phyloP scores from a whole-genome alignment of 2,888 invertebrate genomes.

The Plebejus argus region DNA sequence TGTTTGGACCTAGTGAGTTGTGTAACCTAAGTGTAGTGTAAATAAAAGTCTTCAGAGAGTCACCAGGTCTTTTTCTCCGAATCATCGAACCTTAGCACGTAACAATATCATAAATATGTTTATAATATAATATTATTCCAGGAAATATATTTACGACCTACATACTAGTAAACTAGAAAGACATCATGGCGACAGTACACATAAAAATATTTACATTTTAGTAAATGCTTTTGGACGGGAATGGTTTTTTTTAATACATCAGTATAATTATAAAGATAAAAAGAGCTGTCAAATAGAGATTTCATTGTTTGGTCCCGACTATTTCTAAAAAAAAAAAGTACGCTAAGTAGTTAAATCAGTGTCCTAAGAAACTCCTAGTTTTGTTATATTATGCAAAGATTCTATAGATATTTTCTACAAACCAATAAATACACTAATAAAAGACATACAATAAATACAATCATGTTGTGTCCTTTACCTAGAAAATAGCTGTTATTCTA shows the following conservation, averaged over 20 bases:
- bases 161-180: background rate
- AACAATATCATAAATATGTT: background rate
- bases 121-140: background rate
- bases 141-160: background rate
- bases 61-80: too few species aligned
- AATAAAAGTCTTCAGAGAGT: too few species aligned
- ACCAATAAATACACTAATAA: background rate
- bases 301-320: background rate
- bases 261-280: background rate
- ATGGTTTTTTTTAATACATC: background rate
- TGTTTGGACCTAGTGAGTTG: too few species aligned
- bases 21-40: too few species aligned
- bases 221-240: constrained; percentile 29
- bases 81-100: too few species aligned
- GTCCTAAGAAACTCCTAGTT: too few species aligned
- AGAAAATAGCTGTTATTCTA: background rate
- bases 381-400: too few species aligned
- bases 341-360: background rate
- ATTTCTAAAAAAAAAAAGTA: background rate
- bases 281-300: constrained; percentile 1
- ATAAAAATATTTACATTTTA: constrained; percentile 24
- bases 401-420: too few species aligned
- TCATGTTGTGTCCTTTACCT: background rate
- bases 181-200: background rate
- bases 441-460: background rate